phyloP scores from a whole-genome alignment of 2,113 vertebrate species.

The Ondatra zibethicus region DNA sequence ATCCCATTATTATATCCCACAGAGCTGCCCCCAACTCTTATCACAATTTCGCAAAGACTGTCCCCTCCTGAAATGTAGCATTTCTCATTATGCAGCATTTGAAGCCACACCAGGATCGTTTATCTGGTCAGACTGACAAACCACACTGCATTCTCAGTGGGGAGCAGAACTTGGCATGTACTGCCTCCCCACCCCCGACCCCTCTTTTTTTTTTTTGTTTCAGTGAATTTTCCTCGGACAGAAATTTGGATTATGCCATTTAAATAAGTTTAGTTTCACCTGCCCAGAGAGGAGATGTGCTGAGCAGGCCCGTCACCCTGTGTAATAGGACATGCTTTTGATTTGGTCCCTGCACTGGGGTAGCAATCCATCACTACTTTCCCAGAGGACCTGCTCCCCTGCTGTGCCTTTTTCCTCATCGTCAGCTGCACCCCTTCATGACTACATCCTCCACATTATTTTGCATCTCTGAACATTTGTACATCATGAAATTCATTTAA shows the following conservation, averaged over 20 bases:
- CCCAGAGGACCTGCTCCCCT: fast-evolving
- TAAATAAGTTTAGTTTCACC: slow-evolving; percentile 28
- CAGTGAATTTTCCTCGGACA: neutral
- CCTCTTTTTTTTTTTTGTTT: neutral
- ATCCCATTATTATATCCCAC: slow-evolving; percentile 82
- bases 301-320: neutral
- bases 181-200: no score
- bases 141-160: neutral
- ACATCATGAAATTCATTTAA: neutral
- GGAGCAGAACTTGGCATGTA: neutral
- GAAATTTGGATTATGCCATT: slow-evolving; percentile 30
- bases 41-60: slow-evolving; percentile 81
- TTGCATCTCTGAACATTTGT: neutral
- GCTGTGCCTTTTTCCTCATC: fast-evolving
- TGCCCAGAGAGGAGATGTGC: neutral
- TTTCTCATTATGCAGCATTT: slow-evolving; percentile 81
- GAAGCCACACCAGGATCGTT: slow-evolving; percentile 52
- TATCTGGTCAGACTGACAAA: neutral
- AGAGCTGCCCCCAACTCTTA: slow-evolving; percentile 76
- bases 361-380: neutral
- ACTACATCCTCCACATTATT: neutral
- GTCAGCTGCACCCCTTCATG: fast-evolving
- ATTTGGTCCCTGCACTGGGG: neutral
- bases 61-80: slow-evolving; percentile 77
- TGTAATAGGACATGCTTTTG: neutral